These are phyloP conservation scores for Pseudochromis fuscus DNA, from an alignment of 2,797 vertebrate genomes.

Conservation along the genomic window DNA sequence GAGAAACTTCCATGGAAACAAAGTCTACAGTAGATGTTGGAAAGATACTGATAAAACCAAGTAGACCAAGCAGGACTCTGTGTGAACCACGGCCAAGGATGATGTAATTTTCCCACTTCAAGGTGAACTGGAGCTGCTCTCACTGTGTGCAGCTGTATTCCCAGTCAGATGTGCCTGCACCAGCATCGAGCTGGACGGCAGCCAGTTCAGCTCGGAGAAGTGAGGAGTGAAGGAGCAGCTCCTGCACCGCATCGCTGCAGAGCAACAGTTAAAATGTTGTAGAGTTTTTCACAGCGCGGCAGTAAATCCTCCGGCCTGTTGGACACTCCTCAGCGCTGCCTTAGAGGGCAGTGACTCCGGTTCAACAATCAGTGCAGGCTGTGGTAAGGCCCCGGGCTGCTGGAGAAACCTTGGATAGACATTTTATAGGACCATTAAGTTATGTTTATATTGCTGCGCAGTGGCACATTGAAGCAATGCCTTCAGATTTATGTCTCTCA, in stretches of 20 bases:
- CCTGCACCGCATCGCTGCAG: slow-evolving; percentile 26
- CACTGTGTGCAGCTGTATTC: neutral
- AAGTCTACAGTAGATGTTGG: slow-evolving; percentile 3
- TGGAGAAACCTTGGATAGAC: slow-evolving; percentile 6
- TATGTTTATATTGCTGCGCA: slow-evolving; percentile 6
- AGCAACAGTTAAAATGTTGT: slow-evolving; percentile 46
- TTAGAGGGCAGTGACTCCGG: slow-evolving; percentile 50
- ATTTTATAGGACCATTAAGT: slow-evolving; percentile 35
- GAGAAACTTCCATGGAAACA: slow-evolving; percentile 28
- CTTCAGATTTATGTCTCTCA: slow-evolving; percentile 30
- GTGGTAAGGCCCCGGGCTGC: slow-evolving; percentile 3
- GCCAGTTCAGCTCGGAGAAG: slow-evolving; percentile 39
- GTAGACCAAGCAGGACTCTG: slow-evolving; percentile 5
- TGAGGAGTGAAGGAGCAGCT: slow-evolving; percentile 25
- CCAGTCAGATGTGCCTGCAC: slow-evolving; percentile 13
- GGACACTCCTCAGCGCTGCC: slow-evolving; percentile 30
- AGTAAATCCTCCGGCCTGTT: slow-evolving; percentile 48
- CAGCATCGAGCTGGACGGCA: slow-evolving; percentile 25
- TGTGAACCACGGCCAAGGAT: slow-evolving; percentile 11
- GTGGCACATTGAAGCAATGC: slow-evolving; percentile 7
- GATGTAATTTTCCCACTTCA: slow-evolving; percentile 10
- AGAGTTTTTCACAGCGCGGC: slow-evolving; percentile 34
- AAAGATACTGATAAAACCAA: slow-evolving; percentile 34
- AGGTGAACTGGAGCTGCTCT: slow-evolving; percentile 13
- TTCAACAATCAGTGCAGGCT: slow-evolving; percentile 20